Base-by-base conservation (phyloP, 2,797 vertebrate genomes). In the Knipowitschia caucasica region DNA sequence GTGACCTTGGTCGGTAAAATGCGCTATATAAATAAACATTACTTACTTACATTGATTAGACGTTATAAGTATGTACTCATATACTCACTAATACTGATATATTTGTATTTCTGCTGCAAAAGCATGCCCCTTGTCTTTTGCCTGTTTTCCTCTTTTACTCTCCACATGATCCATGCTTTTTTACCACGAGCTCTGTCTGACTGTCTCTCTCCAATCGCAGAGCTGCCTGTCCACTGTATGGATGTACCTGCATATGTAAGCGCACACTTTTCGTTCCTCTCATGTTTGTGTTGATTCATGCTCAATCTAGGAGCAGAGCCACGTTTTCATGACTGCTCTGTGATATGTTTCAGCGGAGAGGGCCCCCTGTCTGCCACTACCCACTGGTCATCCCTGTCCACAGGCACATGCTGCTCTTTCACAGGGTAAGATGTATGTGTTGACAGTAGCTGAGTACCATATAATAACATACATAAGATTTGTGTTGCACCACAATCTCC, bases 381-480 rank as follows among this genome's bases (percentile, higher is more conserved):
- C 90, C 88, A 0, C 84, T 92, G 71, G 90, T 91, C 86, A 89
- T 83, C 31, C 84, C 87, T 59, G 79, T 88, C 26, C 87, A 86
- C 68, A 88, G 85, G 12, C 89, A 91, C 76, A 82, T 91, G 69
- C 84, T 91, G 60, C 86, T 92, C 47, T 90, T 91, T 62, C 85
- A 92, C 77, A 85, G 90, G 89, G 90, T 92, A 84, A 0, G 29
- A 9, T 17, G 1, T 5, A 14, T 35, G 7, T 35, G 7, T 30
- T 30, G n/a, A n/a, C n/a, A n/a, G n/a, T n/a, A n/a, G n/a, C n/a
- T n/a, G n/a, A n/a, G n/a, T n/a, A n/a, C n/a, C n/a, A n/a, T n/a
- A n/a, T n/a, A n/a, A n/a, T n/a, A n/a, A n/a, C n/a, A n/a, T n/a
- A n/a, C n/a, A n/a, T n/a, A n/a, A n/a, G n/a, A n/a, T n/a, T n/a